Evolutionary conservation across 2,113 vertebrate genomes (phyloP), one percentile per base, ranked within the genome.

Genomic region (Prolemur simus): DNA sequence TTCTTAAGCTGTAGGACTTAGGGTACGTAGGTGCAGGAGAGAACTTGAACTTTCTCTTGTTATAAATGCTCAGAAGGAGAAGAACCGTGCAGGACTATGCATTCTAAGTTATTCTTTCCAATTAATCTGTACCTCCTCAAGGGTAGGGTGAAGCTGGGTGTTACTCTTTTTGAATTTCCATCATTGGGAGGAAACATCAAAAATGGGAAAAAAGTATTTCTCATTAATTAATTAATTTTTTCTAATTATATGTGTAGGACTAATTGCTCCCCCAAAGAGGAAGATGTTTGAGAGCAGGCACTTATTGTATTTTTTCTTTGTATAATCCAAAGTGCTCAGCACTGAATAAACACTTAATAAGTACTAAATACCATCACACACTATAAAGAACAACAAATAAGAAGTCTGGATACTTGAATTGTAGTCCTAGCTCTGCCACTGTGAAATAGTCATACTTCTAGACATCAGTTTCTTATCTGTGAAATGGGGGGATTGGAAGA

Each of bases 381-480:
- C 21, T 54, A 52, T 52, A 66, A 88, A 83, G 6, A 92, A 20
- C 25, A 82, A 69, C 20, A 9, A 69, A 13, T 27, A 13, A 80
- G 60, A 84, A 89, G 29, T 60, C 52, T 84, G 15, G 45, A 76
- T 23, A 60, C 15, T 63, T 66, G 56, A 66, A 6, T 91, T 86
- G 56, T 9, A 73, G n/a, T 39, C 45, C 9, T 87, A 20, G 2
- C 27, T 96, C 18, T 83, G 54, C 21, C 8, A 8, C 13, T 68
- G 17, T 74, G 84, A 64, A 25, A 49, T 52, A 60, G 88, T 83
- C 25, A 64, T 71, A 27, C 32, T 42, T 58, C 27, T 42, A 42
- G 81, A 3, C 25, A 66, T 94, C 66, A 77, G 27, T 66, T 83
- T 97, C 39, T 95, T 18, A 86, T 54, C 34, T 95, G 78, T 84